Percentiles rank a stretch among this genome's conserved stretches.
phyloP scores from a whole-genome alignment of 2,888 invertebrate species.

The Hydroisotoma schaefferi region DNA sequence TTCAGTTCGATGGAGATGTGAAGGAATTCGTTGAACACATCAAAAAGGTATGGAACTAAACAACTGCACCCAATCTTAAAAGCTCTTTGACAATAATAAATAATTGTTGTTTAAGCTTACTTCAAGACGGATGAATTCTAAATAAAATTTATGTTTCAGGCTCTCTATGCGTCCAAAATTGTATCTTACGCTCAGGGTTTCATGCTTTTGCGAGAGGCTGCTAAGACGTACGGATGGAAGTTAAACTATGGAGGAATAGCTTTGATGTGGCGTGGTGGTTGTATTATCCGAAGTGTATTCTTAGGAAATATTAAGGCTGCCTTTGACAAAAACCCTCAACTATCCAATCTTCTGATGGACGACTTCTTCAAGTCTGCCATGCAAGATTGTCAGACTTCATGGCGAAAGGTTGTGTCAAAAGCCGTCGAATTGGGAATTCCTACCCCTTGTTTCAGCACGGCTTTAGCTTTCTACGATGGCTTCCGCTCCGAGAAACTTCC shows the following conservation, averaged over 20 bases:
- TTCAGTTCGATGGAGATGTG: slow-evolving; percentile 67
- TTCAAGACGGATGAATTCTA: not conserved
- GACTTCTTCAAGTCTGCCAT: slow-evolving; percentile 88
- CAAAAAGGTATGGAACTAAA: slow-evolving; percentile 63
- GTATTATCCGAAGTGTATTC: slow-evolving; percentile 90
- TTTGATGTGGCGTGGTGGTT: slow-evolving; percentile 99
- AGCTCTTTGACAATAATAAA: not conserved
- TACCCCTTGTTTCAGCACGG: slow-evolving; percentile 86
- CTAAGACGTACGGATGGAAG: slow-evolving; percentile 85
- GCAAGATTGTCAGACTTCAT: slow-evolving; percentile 71
- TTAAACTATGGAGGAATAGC: slow-evolving; percentile 97
- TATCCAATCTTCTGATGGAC: slow-evolving; percentile 84
- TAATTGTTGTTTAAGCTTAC: not conserved
- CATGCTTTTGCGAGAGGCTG: slow-evolving; percentile 91
- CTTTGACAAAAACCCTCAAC: slow-evolving; percentile 79
- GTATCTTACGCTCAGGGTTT: slow-evolving; percentile 98
- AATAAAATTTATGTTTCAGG: slow-evolving; percentile 55
- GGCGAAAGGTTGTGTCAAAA: slow-evolving; percentile 74
- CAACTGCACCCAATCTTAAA: no score
- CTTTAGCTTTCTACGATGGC: slow-evolving; percentile 95
- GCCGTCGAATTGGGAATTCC: slow-evolving; percentile 76
- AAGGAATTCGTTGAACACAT: slow-evolving; percentile 77
- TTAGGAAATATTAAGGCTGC: slow-evolving; percentile 89
- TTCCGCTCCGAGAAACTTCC: slow-evolving; percentile 82
- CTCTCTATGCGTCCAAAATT: slow-evolving; percentile 95